Evolutionary conservation across 2,797 vertebrate species (phyloP).

Genomic region (Schizopygopsis pylzovi): DNA sequence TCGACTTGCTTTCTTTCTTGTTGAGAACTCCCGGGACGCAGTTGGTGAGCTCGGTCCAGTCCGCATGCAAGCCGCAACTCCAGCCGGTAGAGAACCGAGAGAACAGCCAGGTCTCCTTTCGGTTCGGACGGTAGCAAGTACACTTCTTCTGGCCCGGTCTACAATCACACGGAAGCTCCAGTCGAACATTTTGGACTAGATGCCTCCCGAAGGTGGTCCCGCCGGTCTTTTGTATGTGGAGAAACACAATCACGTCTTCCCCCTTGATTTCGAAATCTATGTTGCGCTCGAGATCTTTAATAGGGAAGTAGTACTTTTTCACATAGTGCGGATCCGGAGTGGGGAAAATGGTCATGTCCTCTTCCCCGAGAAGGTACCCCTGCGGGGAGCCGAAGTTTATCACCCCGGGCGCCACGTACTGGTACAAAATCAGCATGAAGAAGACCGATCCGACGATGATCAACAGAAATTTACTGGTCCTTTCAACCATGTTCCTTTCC

Average conservation of each 20-base stretch:
- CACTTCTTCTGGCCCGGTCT: slow-evolving; percentile 90
- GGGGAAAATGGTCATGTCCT: slow-evolving; percentile 86
- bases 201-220: slow-evolving; percentile 89
- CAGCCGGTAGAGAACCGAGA: slow-evolving; percentile 89
- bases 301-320: slow-evolving; percentile 88
- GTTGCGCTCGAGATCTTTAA: slow-evolving; percentile 82
- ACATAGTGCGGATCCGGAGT: slow-evolving; percentile 90
- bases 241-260: slow-evolving; percentile 89
- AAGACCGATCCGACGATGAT: slow-evolving; percentile 85
- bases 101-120: slow-evolving; percentile 89
- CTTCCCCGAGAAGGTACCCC: slow-evolving; percentile 71
- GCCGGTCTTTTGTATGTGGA: slow-evolving; percentile 90
- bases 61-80: slow-evolving; percentile 89
- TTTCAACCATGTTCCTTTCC: slow-evolving; percentile 90
- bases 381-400: slow-evolving; percentile 83
- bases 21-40: slow-evolving; percentile 88
- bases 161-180: slow-evolving; percentile 89
- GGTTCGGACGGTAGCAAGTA: slow-evolving; percentile 89
- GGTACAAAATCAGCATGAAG: slow-evolving; percentile 89
- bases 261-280: slow-evolving; percentile 89
- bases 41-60: slow-evolving; percentile 91
- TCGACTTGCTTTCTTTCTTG: slow-evolving; percentile 77
- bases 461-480: slow-evolving; percentile 88
- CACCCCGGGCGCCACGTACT: slow-evolving; percentile 88
- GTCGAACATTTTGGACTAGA: slow-evolving; percentile 87